Evolutionary conservation across 2,113 vertebrate species (phyloP), one percentile per base, ranked within the genome.

Genomic region (Pedionomus torquatus): DNA sequence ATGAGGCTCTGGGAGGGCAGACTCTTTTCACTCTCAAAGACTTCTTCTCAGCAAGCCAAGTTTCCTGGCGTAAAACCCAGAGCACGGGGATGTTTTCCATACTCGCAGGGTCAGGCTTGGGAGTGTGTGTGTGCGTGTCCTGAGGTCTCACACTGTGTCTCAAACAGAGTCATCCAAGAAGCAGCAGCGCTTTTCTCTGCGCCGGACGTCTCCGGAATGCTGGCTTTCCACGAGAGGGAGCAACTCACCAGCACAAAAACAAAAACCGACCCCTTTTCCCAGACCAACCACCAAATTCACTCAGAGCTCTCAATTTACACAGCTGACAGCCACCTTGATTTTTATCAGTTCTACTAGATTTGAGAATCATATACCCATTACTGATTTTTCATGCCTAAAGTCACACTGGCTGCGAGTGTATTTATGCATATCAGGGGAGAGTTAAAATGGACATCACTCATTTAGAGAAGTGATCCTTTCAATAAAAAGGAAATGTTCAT

Each of bases 161-260:
- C 70, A 12, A 83, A 48, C 72, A 70, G 55, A 80, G 57, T 8
- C 20, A 69, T 54, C 87, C 78, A 81, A 94, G 80, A 78, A 78
- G 10, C 60, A 0, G 52, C 89, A 43, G 43, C 0, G 28, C 63
- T 95, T 63, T 92, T 31, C 7, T 37, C 37, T 0, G 30, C 8
- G 7, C 66, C 3, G 25, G 51, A 52, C 16, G 63, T 46, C 80
- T 81, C 77, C 14, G 44, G 72, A 74, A 39, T 51, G 69, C 89
- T 7, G 5, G 63, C 25, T 77, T 65, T 83, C 98, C 98, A 98
- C 98, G 97, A 98, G 98, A 98, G 98, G 98, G 98, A 97, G 98
- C 98, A 98, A 89, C 95, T 97, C 97, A 97, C 98, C 97, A 98
- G 98, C 98, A 88, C 93, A 98, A 98, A 97, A 98, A 96, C 85